Base-by-base conservation (phyloP, 2,888 invertebrate genomes). In the Orchesellides sinensis region DNA sequence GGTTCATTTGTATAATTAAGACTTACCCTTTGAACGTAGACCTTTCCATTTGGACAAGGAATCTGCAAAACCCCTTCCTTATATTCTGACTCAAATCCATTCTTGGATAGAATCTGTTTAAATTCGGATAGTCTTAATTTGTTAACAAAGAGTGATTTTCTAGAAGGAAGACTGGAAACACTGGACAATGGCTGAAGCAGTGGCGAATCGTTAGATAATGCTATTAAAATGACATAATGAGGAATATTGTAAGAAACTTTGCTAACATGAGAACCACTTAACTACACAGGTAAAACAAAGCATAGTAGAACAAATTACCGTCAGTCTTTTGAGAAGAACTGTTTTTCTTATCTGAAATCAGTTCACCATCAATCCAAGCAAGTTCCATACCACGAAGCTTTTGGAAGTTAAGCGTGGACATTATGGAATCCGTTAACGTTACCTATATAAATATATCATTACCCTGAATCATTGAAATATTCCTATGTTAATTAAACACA, bases 11-110 rank as follows among this genome's bases (percentile, higher is more conserved):
- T n/a, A n/a, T n/a, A n/a, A n/a, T n/a, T 21, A 61, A 47, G 32
- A 5, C 49, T 68, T 69, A 78, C 83, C 79, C 83, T 79, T 63
- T 82, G 68, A 29, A 84, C 72, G 40, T 79, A 80, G n/a, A 84
- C 84, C 4, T 47, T 47, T 6, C 83, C 84, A 49, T 65, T 52
- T 3, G 45, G 12, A 25, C 83, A 65, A 3, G 17, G 63, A 21
- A 73, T 75, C n/a, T 4, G 52, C 1, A 84, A 54, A 12, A 74
- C 69, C 23, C 77, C 75, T 19, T 73, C 68, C 1, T 45, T 61
- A 40, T 80, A 65, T 5, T 75, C 72, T 29, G 79, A 69, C 65
- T 83, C 79, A 19, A 84, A 80, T 14, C 83, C 84, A 54, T 79
- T 47, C 32, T 83, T 78, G 14, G 59, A 40, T 5, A 84, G 23